Conservation (phyloP, 2,113 vertebrate genomes). For the Phainopepla nitens region DNA sequence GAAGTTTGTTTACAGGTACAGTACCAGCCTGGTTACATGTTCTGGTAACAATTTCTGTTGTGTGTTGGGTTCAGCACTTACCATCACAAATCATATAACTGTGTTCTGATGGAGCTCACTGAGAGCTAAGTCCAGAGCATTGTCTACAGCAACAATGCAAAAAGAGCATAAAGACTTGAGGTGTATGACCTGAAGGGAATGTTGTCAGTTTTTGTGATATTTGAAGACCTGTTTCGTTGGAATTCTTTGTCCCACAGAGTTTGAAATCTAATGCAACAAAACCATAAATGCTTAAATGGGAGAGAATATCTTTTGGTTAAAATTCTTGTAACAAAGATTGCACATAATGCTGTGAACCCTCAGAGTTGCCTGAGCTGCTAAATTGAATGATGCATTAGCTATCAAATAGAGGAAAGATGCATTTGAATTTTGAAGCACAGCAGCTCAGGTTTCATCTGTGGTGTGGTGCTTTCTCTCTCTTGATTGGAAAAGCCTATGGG, state of each 20-base stretch:
- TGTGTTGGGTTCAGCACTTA: background rate
- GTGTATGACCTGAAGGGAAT: background rate
- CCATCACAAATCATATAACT: background rate
- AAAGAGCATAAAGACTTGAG: background rate
- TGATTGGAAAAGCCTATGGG: background rate
- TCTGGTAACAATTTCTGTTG: background rate
- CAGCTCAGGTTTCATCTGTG: background rate
- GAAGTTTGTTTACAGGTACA: constrained; percentile 92
- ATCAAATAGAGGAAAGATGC: background rate
- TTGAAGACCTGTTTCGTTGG: background rate
- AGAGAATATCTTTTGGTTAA: background rate
- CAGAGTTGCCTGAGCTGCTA: background rate
- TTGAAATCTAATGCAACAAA: background rate
- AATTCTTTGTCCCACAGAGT: background rate
- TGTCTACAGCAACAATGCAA: background rate
- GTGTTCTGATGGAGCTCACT: background rate
- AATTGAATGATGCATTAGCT: background rate
- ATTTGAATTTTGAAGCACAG: background rate
- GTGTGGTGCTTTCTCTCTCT: background rate
- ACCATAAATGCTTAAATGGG: background rate
- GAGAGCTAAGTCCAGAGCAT: background rate
- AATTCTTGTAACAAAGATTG: background rate
- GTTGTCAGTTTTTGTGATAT: rapidly evolving
- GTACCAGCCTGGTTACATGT: background rate
- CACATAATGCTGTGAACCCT: rapidly evolving